Evolutionary conservation across 1,140 invertebrate genomes (phyloP).

Genomic region (Pseudoatta argentina): DNA sequence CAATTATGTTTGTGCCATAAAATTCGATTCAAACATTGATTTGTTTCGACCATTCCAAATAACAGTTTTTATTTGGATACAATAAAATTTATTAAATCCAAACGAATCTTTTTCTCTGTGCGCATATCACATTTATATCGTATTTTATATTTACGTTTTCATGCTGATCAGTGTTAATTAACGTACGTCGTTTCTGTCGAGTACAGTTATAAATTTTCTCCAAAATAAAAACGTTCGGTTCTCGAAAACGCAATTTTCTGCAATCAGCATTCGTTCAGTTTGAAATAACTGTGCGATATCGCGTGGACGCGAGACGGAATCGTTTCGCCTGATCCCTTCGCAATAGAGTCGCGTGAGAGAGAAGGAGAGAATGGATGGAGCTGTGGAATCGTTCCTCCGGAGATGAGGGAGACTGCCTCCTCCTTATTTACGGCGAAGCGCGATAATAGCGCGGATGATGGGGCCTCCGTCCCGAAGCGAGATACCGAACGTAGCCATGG

Average conservation of each 20-base stretch:
- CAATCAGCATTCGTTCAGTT: constrained; percentile 16
- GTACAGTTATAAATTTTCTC: neutral
- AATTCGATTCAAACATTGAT: no score
- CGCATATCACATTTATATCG: neutral
- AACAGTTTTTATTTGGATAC: no score
- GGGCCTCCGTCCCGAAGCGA: constrained; percentile 75
- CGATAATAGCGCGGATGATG: constrained; percentile 86
- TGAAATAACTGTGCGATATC: constrained; percentile 15
- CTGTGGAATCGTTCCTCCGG: constrained; percentile 8
- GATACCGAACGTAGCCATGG: constrained; percentile 78
- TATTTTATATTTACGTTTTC: neutral
- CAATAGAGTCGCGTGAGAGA: neutral
- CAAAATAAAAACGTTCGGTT: neutral
- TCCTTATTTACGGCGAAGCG: constrained; percentile 84
- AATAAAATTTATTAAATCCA: no score
- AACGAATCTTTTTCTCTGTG: no score
- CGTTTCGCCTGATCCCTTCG: neutral
- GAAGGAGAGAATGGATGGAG: neutral
- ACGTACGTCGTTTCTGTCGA: neutral
- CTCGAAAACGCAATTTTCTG: neutral
- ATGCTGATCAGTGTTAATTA: neutral
- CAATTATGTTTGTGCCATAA: no score
- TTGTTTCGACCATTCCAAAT: no score
- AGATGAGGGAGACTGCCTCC: constrained; percentile 74
- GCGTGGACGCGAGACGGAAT: constrained; percentile 17